phyloP scores from a whole-genome alignment of 1,140 invertebrate species.

The Anthonomus grandis region DNA sequence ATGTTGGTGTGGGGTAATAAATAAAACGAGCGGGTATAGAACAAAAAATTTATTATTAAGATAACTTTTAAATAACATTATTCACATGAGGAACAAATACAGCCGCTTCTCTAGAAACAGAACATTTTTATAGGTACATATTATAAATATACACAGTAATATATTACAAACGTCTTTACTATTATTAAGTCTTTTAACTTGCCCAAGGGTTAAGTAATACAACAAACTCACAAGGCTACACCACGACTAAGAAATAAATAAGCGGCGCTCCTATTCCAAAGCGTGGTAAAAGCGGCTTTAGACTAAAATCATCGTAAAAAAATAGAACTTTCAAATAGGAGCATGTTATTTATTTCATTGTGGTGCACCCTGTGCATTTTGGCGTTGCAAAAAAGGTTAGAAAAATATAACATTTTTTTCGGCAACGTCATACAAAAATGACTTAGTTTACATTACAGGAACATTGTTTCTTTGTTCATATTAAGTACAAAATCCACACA shows the following conservation, averaged over 20 bases:
- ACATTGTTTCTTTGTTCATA: constrained; percentile 51
- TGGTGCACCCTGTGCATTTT: constrained; percentile 10
- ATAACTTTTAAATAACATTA: constrained; percentile 47
- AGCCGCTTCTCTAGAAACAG: constrained; percentile 48
- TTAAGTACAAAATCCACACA: constrained; percentile 30
- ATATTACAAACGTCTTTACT: constrained; percentile 47
- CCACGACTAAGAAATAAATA: constrained; percentile 7
- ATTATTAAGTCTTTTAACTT: constrained; percentile 45
- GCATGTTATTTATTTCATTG: background rate
- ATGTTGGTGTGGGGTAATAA: no score
- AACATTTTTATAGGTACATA: constrained; percentile 44
- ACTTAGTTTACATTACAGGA: constrained; percentile 52
- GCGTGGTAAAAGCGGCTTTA: constrained; percentile 10
- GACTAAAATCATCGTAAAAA: constrained; percentile 10
- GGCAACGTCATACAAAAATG: constrained; percentile 37
- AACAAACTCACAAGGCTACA: constrained; percentile 30
- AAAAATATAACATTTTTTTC: constrained; percentile 7
- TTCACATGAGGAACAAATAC: constrained; percentile 48
- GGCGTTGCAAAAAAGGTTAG: constrained; percentile 19
- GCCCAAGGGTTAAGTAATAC: constrained; percentile 42
- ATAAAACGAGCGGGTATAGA: constrained; percentile 30
- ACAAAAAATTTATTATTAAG: constrained; percentile 47
- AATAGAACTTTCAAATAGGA: constrained; percentile 12
- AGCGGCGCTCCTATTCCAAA: constrained; percentile 12
- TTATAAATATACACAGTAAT: constrained; percentile 46